phyloP scores from a whole-genome alignment of 2,113 vertebrate species.

The Entelurus aequoreus region DNA sequence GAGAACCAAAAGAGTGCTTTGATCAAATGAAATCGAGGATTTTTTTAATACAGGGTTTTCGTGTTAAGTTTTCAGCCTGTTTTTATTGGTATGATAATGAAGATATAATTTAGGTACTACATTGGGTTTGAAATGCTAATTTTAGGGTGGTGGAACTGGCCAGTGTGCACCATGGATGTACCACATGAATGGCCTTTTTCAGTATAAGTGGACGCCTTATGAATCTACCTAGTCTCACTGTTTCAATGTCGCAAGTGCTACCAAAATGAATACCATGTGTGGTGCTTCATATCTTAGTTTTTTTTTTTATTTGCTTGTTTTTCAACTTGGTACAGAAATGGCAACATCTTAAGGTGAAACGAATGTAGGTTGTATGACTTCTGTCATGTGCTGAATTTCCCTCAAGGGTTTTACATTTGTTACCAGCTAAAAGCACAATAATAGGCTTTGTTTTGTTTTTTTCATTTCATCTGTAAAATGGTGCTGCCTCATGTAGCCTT shows the following conservation, averaged over 20 bases:
- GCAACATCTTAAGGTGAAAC: conserved; percentile 22
- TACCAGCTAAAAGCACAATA: conserved; percentile 40
- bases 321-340: conserved; percentile 48
- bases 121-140: conserved; percentile 53
- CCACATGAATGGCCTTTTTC: conserved; percentile 37
- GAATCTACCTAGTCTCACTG: conserved; percentile 21
- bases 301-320: background rate
- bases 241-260: conserved; percentile 19
- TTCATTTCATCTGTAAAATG: conserved; percentile 43
- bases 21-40: conserved; percentile 49
- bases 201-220: conserved; percentile 32
- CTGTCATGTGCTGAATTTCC: conserved; percentile 19
- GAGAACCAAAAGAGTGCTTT: conserved; percentile 49
- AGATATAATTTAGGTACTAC: conserved; percentile 72
- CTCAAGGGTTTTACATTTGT: conserved; percentile 15
- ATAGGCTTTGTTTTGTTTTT: conserved; percentile 27
- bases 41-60: conserved; percentile 71
- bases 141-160: conserved; percentile 49
- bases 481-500: conserved; percentile 37
- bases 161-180: conserved; percentile 29
- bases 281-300: conserved; percentile 11
- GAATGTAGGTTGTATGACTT: conserved; percentile 33
- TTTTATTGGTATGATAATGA: conserved; percentile 48
- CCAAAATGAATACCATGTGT: conserved; percentile 33
- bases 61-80: conserved; percentile 52